A percentile compares a stretch with the other conserved stretches of the same genome.
phyloP scores from a whole-genome alignment of 1,140 invertebrate genomes.

The Drosophila grimshawi region DNA sequence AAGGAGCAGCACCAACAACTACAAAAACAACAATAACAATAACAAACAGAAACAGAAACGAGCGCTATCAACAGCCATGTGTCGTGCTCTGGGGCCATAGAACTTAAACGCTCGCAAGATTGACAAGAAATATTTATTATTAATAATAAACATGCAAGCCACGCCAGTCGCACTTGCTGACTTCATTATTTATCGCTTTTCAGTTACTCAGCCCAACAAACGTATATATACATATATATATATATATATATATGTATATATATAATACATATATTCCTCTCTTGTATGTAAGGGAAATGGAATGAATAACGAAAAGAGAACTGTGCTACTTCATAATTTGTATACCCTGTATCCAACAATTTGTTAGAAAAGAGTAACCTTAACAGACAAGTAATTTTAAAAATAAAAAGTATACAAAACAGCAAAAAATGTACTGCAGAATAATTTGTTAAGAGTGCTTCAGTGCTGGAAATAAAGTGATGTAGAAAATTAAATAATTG shows the following conservation, averaged over 20 bases:
- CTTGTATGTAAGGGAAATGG: neutral
- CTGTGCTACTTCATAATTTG: neutral
- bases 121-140: conserved; percentile 82
- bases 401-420: neutral
- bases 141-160: conserved; percentile 81
- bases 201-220: conserved; percentile 20
- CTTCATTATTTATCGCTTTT: conserved; percentile 82
- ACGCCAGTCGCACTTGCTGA: conserved; percentile 76
- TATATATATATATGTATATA: neutral
- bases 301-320: conserved; percentile 44
- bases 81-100: conserved; percentile 65
- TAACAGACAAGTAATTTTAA: neutral
- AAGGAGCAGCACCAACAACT: conserved; percentile 9
- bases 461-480: no score
- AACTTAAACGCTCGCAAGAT: conserved; percentile 69
- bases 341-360: neutral
- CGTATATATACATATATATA: neutral
- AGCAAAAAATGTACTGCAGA: neutral
- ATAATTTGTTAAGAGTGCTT: no score
- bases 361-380: no score
- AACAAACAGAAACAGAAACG: conserved; percentile 7
- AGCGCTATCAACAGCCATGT: conserved; percentile 25
- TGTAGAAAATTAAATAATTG: no score
- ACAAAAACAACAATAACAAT: neutral
- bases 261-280: no score